Percentiles rank a stretch among this genome's conserved stretches.
phyloP scores from a whole-genome alignment of 2,888 invertebrate genomes.

The Lamproptera curius region DNA sequence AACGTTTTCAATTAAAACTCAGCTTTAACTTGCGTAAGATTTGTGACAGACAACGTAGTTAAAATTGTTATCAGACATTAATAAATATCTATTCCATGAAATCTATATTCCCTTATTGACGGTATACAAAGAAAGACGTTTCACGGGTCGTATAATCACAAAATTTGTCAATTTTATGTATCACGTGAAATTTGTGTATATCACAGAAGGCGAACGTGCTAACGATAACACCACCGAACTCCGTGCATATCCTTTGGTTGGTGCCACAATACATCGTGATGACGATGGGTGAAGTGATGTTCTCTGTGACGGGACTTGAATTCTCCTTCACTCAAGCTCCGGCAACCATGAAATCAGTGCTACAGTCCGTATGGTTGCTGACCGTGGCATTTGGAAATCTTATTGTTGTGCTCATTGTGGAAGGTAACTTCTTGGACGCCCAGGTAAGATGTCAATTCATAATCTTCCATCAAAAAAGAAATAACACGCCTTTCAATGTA shows the following conservation, averaged over 20 bases:
- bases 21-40: no score
- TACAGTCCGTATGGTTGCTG: slow-evolving; percentile 94
- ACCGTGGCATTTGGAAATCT: slow-evolving; percentile 96
- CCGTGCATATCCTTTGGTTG: slow-evolving; percentile 89
- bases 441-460: slow-evolving; percentile 77
- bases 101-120: no score
- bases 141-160: no score
- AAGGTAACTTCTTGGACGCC: slow-evolving; percentile 84
- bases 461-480: no score
- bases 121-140: no score
- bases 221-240: slow-evolving; percentile 82
- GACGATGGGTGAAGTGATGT: slow-evolving; percentile 96
- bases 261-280: slow-evolving; percentile 96
- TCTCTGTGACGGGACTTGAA: slow-evolving; percentile 96
- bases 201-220: slow-evolving; percentile 51
- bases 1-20: no score
- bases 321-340: slow-evolving; percentile 98
- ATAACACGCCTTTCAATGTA: no score
- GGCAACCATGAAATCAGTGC: slow-evolving; percentile 93
- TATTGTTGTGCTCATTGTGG: slow-evolving; percentile 93
- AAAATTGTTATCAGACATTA: no score
- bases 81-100: no score
- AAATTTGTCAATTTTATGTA: no score
- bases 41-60: no score
- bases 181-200: no score